phyloP scores from a whole-genome alignment of 2,113 vertebrate genomes.

The Meleagris gallopavo region DNA sequence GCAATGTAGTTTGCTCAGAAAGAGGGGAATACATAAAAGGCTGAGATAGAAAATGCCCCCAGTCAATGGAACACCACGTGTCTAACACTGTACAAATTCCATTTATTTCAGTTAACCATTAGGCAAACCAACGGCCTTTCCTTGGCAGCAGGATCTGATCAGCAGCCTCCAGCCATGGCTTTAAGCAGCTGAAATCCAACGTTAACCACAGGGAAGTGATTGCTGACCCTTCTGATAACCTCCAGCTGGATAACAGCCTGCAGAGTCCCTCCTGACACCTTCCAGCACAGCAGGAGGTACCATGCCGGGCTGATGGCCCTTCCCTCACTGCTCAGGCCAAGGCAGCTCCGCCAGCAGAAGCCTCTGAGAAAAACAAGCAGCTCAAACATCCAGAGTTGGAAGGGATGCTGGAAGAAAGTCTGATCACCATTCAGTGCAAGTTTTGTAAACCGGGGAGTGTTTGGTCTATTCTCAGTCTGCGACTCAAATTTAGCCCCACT shows the following conservation, averaged over 20 bases:
- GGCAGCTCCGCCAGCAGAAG: not conserved
- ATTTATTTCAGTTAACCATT: not conserved
- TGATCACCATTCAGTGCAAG: not conserved
- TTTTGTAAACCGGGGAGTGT: not conserved
- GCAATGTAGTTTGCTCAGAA: not conserved
- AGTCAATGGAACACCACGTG: not conserved
- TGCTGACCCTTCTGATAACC: not conserved
- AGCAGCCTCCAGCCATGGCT: not conserved
- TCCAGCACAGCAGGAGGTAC: not conserved
- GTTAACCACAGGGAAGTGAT: not conserved
- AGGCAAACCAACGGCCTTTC: not conserved
- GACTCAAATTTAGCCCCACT: not conserved
- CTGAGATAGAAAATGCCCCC: not conserved
- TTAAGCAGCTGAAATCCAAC: not conserved
- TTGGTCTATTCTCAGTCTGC: not conserved
- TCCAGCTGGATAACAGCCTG: accelerated
- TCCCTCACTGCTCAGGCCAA: accelerated
- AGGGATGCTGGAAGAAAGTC: not conserved
- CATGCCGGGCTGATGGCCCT: too few species aligned
- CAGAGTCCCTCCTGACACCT: not conserved
- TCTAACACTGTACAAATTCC: not conserved
- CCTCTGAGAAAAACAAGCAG: not conserved
- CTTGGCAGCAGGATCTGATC: not conserved
- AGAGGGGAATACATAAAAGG: not conserved
- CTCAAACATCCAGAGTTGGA: accelerated